Evolutionary conservation across 2,888 invertebrate species (phyloP), one percentile per base, ranked within the genome.

Genomic region (Epirrita christyi): DNA sequence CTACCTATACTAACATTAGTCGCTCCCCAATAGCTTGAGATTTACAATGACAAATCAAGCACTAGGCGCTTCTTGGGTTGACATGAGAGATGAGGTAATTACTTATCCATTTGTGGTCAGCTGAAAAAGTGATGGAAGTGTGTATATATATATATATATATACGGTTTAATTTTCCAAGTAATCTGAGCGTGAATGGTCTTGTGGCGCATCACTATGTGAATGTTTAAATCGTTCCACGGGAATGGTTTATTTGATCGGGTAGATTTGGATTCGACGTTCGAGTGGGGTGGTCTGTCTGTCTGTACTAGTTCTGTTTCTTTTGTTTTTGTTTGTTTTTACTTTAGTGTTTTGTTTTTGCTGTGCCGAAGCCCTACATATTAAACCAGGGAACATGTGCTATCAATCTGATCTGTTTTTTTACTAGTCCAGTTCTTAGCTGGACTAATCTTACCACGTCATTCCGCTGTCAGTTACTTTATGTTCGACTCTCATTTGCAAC

Each of bases 221-320:
- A 72, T 75, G 76, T 76, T 76, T 83, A 81, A 86, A 85, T 78
- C 72, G 75, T 71, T 66, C 70, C 74, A 73, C 75, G 71, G 76
- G 76, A 81, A 78, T 78, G 77, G 80, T 83, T 81, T 80, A 78
- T 80, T 81, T 73, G 76, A 78, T 72, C 76, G 72, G 66, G 66
- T 70, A 68, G 74, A 47, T 59, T 78, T 67, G 72, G 72, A 80
- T 80, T 84, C 81, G 75, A 75, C 67, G 81, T 57, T 75, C 78
- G 76, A 60, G 58, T 73, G 64, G 76, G 81, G 83, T 84, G 83
- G 81, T 81, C 80, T 67, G 64, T 57, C 48, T 40, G 53, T 46
- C 49, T 50, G 55, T 46, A 40, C 46, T 45, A 44, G 46, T 32
- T 51, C 52, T 57, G 52, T 49, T 52, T 59, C 41, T 48, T 59